Percentiles rank a stretch among this genome's conserved stretches.
Evolutionary conservation across 2,888 invertebrate genomes (phyloP).

Genomic region (Lycocerus yunnanus): DNA sequence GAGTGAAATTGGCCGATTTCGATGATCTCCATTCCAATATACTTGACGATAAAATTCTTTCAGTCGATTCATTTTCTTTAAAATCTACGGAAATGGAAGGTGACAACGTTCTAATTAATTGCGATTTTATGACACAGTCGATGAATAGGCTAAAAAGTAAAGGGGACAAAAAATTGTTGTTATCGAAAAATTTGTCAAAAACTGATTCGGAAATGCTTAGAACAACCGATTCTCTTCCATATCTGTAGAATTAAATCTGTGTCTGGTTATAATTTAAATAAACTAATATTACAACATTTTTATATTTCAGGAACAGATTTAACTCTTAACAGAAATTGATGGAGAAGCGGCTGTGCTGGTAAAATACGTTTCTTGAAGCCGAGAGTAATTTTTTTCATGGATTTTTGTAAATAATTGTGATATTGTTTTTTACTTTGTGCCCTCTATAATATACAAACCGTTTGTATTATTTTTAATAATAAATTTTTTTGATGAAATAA

Average conservation of each 20-base stretch:
- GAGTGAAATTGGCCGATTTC: neutral
- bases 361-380: neutral
- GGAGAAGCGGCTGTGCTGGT: slow-evolving; percentile 38
- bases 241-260: slow-evolving; percentile 42
- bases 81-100: slow-evolving; percentile 16
- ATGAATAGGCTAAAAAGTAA: slow-evolving; percentile 9
- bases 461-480: neutral
- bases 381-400: neutral
- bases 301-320: slow-evolving; percentile 51
- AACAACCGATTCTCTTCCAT: slow-evolving; percentile 8
- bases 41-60: neutral
- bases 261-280: slow-evolving; percentile 10
- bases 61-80: neutral
- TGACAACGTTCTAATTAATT: slow-evolving; percentile 9
- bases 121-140: slow-evolving; percentile 2
- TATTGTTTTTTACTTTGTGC: neutral
- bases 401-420: neutral
- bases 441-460: neutral
- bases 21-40: neutral
- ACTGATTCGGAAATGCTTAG: neutral
- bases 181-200: slow-evolving; percentile 1
- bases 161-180: neutral
- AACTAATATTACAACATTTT: slow-evolving; percentile 31
- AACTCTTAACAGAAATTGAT: slow-evolving; percentile 51
- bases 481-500: too few species aligned